Conservation (phyloP, 2,113 vertebrate species). For the Aldabrachelys gigantea region DNA sequence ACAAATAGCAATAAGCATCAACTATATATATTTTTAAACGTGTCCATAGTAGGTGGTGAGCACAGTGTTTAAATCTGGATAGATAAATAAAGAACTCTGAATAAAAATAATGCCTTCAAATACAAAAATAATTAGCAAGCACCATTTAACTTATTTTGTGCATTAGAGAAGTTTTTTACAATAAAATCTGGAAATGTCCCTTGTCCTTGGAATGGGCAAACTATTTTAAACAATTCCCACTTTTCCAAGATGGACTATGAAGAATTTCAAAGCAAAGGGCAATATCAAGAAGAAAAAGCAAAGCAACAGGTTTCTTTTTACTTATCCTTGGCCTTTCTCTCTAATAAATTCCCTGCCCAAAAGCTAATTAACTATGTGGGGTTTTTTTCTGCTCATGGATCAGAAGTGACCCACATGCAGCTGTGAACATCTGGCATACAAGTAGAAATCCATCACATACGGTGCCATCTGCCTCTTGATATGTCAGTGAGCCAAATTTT, state of each 20-base stretch:
- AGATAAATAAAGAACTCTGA: constrained; percentile 31
- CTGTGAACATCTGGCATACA: constrained; percentile 65
- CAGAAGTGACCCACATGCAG: background rate
- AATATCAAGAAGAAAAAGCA: background rate
- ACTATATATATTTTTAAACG: background rate
- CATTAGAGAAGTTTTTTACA: background rate
- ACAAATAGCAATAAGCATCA: background rate
- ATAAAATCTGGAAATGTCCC: background rate
- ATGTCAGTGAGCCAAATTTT: background rate
- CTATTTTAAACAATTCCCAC: accelerated
- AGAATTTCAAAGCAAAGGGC: constrained; percentile 25
- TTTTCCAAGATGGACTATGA: background rate
- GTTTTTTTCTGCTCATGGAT: constrained; percentile 4
- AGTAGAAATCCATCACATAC: constrained; percentile 26
- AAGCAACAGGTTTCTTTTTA: background rate
- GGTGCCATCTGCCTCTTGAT: constrained; percentile 46
- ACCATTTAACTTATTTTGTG: background rate
- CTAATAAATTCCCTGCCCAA: background rate
- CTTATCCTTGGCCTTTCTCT: background rate
- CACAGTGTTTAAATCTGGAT: constrained; percentile 44
- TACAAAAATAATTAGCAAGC: constrained; percentile 44
- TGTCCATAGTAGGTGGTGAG: constrained; percentile 3
- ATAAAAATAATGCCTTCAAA: constrained; percentile 13
- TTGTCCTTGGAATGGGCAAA: background rate
- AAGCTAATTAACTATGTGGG: constrained; percentile 5